Evolutionary conservation across 2,113 vertebrate species (phyloP).

Genomic region (Phocoena phocoena): DNA sequence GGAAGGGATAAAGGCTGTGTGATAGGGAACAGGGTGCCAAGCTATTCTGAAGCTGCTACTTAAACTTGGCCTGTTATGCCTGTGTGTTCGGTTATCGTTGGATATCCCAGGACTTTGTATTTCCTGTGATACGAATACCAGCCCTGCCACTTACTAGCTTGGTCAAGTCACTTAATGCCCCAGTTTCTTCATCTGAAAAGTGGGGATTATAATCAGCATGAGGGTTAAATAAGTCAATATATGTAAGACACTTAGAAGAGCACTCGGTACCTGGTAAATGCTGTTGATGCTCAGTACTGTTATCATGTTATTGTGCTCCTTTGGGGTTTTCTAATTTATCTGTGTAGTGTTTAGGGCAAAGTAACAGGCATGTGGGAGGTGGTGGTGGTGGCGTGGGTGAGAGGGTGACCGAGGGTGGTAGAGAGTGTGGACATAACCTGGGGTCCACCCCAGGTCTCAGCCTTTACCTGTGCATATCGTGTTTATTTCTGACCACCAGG

Average conservation of each 20-base stretch:
- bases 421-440: neutral
- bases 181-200: neutral
- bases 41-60: neutral
- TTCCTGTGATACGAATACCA: neutral
- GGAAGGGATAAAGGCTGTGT: neutral
- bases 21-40: neutral
- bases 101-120: neutral
- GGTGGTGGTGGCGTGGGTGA: neutral
- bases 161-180: neutral
- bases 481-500: neutral
- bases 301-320: neutral
- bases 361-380: neutral
- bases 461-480: rapidly evolving
- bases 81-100: neutral
- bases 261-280: neutral
- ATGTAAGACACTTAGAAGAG: neutral
- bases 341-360: neutral
- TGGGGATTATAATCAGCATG: neutral
- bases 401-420: neutral
- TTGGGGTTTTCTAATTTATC: neutral
- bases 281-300: neutral
- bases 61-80: neutral
- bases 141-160: neutral
- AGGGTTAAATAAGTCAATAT: neutral
- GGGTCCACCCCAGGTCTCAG: neutral